Evolutionary conservation across 2,888 invertebrate species (phyloP).

Genomic region (Schrankia costaestrigalis): DNA sequence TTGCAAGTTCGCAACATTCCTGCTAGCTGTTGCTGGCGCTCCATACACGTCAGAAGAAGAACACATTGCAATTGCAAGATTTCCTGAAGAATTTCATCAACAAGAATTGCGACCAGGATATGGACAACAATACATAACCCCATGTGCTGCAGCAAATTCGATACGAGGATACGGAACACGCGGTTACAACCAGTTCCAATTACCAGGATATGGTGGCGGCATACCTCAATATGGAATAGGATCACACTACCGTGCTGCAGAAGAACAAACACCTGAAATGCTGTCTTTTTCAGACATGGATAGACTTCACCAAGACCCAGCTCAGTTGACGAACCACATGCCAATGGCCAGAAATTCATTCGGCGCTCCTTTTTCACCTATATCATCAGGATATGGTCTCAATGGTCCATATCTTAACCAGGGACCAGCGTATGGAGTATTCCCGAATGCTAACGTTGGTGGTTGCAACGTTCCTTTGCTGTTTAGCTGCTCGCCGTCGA

Average conservation of each 20-base stretch:
- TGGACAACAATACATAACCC: slow-evolving; percentile 35
- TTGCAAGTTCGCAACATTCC: slow-evolving; percentile 35
- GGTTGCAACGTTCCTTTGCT: slow-evolving; percentile 62
- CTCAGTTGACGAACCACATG: slow-evolving; percentile 38
- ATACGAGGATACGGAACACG: too few relatives aligned
- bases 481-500: slow-evolving; percentile 64
- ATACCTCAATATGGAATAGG: slow-evolving; percentile 26
- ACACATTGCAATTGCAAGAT: slow-evolving; percentile 16
- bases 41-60: slow-evolving; percentile 34
- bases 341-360: slow-evolving; percentile 49
- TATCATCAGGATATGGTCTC: slow-evolving; percentile 7
- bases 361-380: slow-evolving; percentile 17
- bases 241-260: slow-evolving; percentile 45
- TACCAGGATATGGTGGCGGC: too few relatives aligned
- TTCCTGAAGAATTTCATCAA: slow-evolving; percentile 26
- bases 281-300: slow-evolving; percentile 58
- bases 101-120: slow-evolving; percentile 45
- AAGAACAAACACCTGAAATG: slow-evolving; percentile 41
- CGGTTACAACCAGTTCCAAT: too few relatives aligned
- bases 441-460: slow-evolving; percentile 57
- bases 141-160: slow-evolving; percentile 38
- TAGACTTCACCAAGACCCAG: slow-evolving; percentile 14
- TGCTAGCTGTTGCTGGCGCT: slow-evolving; percentile 31
- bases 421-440: slow-evolving; percentile 54
- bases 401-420: slow-evolving; percentile 18